phyloP scores from a whole-genome alignment of 2,888 invertebrate species.

The Belgica antarctica region DNA sequence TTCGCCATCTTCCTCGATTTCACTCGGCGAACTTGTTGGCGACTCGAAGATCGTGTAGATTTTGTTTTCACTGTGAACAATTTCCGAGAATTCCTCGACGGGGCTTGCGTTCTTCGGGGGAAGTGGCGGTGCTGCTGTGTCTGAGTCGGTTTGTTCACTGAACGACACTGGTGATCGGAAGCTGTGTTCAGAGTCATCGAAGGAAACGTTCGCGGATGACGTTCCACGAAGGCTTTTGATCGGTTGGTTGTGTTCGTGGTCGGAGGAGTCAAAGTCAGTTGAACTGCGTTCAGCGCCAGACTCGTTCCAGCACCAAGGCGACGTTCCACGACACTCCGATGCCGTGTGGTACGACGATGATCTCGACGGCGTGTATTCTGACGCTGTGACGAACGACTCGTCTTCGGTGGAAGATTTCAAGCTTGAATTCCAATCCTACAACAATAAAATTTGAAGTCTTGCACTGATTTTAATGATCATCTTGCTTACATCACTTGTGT shows the following conservation, averaged over 20 bases:
- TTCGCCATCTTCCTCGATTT: not conserved
- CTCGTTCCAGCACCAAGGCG: slow-evolving; percentile 59
- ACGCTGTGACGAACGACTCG: slow-evolving; percentile 67
- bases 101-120: slow-evolving; percentile 39
- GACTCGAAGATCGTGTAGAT: slow-evolving; percentile 43
- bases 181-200: slow-evolving; percentile 53
- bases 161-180: slow-evolving; percentile 48
- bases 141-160: slow-evolving; percentile 30
- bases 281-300: slow-evolving; percentile 56
- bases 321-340: slow-evolving; percentile 63
- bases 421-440: slow-evolving; percentile 54
- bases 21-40: slow-evolving; percentile 38
- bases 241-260: slow-evolving; percentile 46
- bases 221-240: slow-evolving; percentile 46
- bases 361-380: slow-evolving; percentile 67
- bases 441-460: slow-evolving; percentile 30
- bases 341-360: slow-evolving; percentile 69
- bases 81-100: not conserved
- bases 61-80: slow-evolving; percentile 25
- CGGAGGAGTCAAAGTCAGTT: slow-evolving; percentile 52
- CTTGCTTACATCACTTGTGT: slow-evolving; percentile 39
- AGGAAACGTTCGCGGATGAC: slow-evolving; percentile 52
- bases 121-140: not conserved
- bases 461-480: not conserved
- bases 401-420: slow-evolving; percentile 57